phyloP scores from a whole-genome alignment of 1,140 invertebrate species.

The Scaptodrosophila lebanonensis region DNA sequence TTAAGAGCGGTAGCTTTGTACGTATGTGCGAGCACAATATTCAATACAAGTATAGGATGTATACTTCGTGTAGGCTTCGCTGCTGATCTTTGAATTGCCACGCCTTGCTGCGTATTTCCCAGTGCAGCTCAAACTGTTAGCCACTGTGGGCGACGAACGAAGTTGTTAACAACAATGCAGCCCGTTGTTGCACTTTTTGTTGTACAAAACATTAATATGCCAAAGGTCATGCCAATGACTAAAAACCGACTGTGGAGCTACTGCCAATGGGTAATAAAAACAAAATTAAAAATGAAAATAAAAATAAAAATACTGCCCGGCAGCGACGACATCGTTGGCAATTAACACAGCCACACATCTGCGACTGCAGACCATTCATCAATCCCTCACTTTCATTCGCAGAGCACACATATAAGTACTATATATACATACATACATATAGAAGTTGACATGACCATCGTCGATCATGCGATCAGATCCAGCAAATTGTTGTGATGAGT shows the following conservation, averaged over 20 bases:
- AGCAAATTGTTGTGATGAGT: no score
- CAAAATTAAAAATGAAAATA: neutral
- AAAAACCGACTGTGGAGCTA: no score
- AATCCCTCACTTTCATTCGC: conserved; percentile 65
- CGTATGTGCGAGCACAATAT: no score
- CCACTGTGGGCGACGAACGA: conserved; percentile 30
- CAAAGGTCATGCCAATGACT: conserved; percentile 47
- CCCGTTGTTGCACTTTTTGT: conserved; percentile 43
- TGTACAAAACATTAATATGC: conserved; percentile 37
- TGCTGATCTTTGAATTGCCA: no score
- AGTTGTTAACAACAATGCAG: conserved; percentile 39
- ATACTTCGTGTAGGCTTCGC: no score
- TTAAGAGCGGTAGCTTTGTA: no score
- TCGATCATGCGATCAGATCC: conserved; percentile 35
- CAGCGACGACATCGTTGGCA: conserved; percentile 4
- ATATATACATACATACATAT: no score
- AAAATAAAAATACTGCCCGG: neutral
- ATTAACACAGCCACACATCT: conserved; percentile 48
- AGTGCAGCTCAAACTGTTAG: conserved; percentile 6
- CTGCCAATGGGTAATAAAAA: no score
- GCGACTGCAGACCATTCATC: conserved; percentile 49
- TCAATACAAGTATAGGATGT: no score
- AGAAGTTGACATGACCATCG: conserved; percentile 29
- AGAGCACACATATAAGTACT: conserved; percentile 15
- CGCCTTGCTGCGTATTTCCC: no score